Conservation (phyloP, 1,140 invertebrate species). For the Eupeodes corollae region DNA sequence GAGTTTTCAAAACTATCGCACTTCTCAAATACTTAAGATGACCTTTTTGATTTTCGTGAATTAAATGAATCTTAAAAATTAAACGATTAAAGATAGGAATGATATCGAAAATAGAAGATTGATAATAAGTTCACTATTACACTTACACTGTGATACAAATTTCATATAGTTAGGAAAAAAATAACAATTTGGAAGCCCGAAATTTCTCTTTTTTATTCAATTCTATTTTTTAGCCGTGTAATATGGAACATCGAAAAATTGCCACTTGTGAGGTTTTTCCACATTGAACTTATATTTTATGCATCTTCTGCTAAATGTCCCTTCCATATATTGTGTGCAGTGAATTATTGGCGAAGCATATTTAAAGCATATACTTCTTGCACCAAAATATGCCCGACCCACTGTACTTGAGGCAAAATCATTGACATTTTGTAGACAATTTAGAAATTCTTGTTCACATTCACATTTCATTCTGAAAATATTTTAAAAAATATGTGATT, state of each 20-base stretch:
- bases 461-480: conserved; percentile 45
- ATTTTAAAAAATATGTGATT: conserved; percentile 12
- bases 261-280: conserved; percentile 38
- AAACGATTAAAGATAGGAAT: no score
- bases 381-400: conserved; percentile 54
- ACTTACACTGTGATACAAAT: no score
- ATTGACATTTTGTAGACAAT: conserved; percentile 47
- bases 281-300: conserved; percentile 43
- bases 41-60: no score
- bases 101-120: no score
- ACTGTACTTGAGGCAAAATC: conserved; percentile 42
- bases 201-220: no score
- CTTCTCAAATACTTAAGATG: no score
- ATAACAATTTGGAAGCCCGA: not conserved
- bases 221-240: conserved; percentile 6
- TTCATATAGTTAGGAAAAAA: not conserved
- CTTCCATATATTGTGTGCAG: conserved; percentile 41
- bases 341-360: conserved; percentile 47
- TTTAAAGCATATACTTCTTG: conserved; percentile 54
- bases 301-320: conserved; percentile 37
- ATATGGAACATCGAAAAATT: conserved; percentile 49
- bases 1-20: no score
- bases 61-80: no score
- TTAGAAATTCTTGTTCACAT: conserved; percentile 56
- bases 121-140: no score